Evolutionary conservation across 2,888 invertebrate species (phyloP).

Genomic region (Clivina fossor): DNA sequence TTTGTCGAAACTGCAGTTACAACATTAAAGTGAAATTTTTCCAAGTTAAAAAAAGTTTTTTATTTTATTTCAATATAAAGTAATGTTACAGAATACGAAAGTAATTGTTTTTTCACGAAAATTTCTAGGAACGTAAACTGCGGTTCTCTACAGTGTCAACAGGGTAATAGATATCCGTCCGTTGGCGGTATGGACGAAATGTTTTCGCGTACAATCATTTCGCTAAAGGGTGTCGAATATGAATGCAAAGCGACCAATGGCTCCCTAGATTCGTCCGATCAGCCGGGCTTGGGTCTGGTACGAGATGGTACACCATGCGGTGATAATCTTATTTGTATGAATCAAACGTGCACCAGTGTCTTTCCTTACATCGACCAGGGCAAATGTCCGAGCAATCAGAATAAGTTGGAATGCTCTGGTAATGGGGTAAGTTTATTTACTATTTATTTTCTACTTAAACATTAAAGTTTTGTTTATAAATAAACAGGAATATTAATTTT

Average conservation of each 20-base stretch:
- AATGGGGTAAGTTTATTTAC: slow-evolving; percentile 81
- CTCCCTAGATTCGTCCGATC: slow-evolving; percentile 61
- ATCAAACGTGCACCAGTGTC: slow-evolving; percentile 87
- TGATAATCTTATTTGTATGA: slow-evolving; percentile 88
- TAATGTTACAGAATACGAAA: no score
- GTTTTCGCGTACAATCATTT: slow-evolving; percentile 86
- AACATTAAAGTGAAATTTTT: no score
- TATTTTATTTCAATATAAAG: no score
- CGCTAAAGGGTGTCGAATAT: slow-evolving; percentile 84
- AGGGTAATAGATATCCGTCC: slow-evolving; percentile 80
- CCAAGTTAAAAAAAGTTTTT: no score
- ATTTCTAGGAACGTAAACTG: slow-evolving; percentile 78
- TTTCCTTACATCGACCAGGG: slow-evolving; percentile 82
- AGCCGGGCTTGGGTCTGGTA: slow-evolving; percentile 83
- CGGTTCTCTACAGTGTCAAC: slow-evolving; percentile 92
- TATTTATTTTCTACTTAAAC: slow-evolving; percentile 17
- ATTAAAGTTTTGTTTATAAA: no score
- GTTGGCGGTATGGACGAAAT: slow-evolving; percentile 77
- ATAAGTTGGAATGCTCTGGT: slow-evolving; percentile 88
- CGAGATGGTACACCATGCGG: slow-evolving; percentile 94
- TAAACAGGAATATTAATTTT: no score
- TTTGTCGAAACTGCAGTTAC: no score
- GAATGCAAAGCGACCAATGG: slow-evolving; percentile 92
- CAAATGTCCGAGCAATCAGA: slow-evolving; percentile 87
- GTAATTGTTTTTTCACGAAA: no score